Evolutionary conservation across 2,797 vertebrate genomes (phyloP).

Genomic region (Botia almorhae): DNA sequence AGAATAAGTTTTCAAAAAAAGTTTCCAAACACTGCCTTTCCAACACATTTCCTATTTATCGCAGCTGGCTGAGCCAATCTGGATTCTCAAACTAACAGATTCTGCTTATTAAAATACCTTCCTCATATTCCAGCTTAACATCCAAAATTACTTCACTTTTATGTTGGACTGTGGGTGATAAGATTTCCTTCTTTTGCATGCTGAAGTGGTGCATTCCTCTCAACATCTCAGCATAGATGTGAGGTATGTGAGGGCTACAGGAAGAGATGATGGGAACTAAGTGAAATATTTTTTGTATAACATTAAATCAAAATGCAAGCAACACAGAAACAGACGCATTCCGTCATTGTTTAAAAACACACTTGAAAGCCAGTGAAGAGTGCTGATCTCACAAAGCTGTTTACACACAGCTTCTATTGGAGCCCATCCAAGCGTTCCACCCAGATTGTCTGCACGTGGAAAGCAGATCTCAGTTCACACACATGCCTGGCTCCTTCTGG

Average conservation of each 20-base stretch:
- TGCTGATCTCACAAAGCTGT: constrained; percentile 13
- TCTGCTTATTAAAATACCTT: too few species aligned
- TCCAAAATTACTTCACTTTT: background rate
- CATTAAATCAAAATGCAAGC: constrained; percentile 59
- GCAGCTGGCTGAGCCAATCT: too few species aligned
- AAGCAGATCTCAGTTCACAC: constrained; percentile 53
- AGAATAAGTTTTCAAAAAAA: too few species aligned
- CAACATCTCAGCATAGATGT: constrained; percentile 55
- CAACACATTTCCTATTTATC: too few species aligned
- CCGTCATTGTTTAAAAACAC: constrained; percentile 21
- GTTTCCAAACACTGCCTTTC: too few species aligned
- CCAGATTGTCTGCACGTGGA: constrained; percentile 73
- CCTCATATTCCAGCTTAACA: background rate
- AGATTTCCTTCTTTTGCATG: background rate
- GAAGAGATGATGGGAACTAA: constrained; percentile 17
- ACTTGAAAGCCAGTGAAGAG: background rate
- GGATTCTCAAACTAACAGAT: too few species aligned
- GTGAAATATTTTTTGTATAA: constrained; percentile 63
- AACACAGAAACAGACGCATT: constrained; percentile 66
- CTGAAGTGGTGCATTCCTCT: constrained; percentile 39
- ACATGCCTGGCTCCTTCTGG: constrained; percentile 62
- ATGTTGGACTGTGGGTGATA: background rate
- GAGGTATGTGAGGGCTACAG: constrained; percentile 27
- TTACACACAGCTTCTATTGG: constrained; percentile 55
- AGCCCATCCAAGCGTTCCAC: constrained; percentile 73